A percentile compares a stretch with the other conserved stretches of the same genome.
These are phyloP conservation scores for Perodicticus potto DNA, from an alignment of 2,797 vertebrate genomes.

Conservation along the genomic window DNA sequence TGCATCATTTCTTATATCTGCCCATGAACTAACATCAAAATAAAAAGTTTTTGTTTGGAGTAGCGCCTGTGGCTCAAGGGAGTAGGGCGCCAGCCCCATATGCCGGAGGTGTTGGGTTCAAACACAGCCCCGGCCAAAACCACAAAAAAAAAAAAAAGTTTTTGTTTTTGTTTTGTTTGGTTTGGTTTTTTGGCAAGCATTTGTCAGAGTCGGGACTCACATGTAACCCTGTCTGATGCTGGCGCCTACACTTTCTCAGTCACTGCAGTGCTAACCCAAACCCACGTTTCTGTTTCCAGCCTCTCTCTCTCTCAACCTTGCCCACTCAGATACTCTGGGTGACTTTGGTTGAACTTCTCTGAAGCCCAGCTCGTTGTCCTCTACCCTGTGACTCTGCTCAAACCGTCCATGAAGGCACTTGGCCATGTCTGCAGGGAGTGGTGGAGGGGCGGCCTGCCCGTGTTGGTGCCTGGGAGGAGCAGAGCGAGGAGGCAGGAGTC, in stretches of 20 bases:
- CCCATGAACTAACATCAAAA: not conserved
- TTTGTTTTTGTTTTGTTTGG: too few relatives aligned
- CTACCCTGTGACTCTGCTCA: conserved; percentile 14
- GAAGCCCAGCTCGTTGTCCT: not conserved
- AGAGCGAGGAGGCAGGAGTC: conserved; percentile 74
- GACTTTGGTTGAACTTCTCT: conserved; percentile 23
- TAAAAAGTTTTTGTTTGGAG: not conserved
- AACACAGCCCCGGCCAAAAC: too few relatives aligned
- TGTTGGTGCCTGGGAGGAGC: conserved; percentile 68
- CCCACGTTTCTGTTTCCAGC: not conserved
- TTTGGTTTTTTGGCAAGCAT: not conserved
- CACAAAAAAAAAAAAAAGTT: too few relatives aligned
- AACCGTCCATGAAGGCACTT: not conserved
- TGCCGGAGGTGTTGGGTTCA: too few relatives aligned
- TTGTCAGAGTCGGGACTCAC: not conserved
- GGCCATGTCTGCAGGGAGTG: conserved; percentile 37
- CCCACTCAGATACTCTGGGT: not conserved
- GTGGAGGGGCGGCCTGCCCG: conserved; percentile 51
- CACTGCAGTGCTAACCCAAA: not conserved
- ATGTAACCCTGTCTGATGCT: not conserved
- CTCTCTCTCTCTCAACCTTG: not conserved
- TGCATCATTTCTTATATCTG: not conserved
- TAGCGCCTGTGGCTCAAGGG: too few relatives aligned
- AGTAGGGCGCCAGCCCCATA: too few relatives aligned
- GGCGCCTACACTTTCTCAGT: not conserved